phyloP scores from a whole-genome alignment of 2,113 vertebrate species.

The Greenwoodochromis staneri region DNA sequence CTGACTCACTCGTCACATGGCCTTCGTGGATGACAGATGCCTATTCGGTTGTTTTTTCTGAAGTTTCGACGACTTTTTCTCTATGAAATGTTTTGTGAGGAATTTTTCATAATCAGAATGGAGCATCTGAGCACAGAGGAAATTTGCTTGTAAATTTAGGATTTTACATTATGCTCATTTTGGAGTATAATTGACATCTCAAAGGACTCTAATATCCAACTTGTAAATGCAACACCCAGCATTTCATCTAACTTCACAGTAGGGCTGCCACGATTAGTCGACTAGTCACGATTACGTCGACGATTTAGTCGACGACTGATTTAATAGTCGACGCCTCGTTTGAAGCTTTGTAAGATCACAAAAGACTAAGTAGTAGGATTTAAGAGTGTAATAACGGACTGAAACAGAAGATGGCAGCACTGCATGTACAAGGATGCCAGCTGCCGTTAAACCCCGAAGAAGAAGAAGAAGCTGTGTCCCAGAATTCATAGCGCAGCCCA shows the following conservation, averaged over 20 bases:
- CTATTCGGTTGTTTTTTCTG: not conserved
- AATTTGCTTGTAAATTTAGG: not conserved
- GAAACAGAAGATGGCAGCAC: too few relatives aligned
- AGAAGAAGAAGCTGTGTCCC: rapidly evolving
- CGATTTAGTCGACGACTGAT: too few relatives aligned
- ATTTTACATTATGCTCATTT: not conserved
- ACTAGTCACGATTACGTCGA: too few relatives aligned
- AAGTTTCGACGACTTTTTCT: not conserved
- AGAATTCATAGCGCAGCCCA: too few relatives aligned
- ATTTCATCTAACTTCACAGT: not conserved
- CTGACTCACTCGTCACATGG: not conserved
- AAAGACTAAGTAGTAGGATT: too few relatives aligned
- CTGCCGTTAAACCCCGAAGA: too few relatives aligned
- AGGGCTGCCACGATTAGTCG: too few relatives aligned
- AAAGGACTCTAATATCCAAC: not conserved
- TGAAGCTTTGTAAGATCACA: too few relatives aligned
- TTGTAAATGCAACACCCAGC: not conserved
- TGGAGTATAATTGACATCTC: not conserved
- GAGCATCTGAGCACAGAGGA: not conserved
- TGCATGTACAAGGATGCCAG: too few relatives aligned
- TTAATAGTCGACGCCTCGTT: too few relatives aligned
- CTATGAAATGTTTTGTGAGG: not conserved
- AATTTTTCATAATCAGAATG: not conserved
- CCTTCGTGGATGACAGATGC: not conserved
- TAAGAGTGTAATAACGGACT: too few relatives aligned